These are phyloP conservation scores for Heptranchias perlo DNA, from an alignment of 2,113 vertebrate species.

Conservation along the genomic window DNA sequence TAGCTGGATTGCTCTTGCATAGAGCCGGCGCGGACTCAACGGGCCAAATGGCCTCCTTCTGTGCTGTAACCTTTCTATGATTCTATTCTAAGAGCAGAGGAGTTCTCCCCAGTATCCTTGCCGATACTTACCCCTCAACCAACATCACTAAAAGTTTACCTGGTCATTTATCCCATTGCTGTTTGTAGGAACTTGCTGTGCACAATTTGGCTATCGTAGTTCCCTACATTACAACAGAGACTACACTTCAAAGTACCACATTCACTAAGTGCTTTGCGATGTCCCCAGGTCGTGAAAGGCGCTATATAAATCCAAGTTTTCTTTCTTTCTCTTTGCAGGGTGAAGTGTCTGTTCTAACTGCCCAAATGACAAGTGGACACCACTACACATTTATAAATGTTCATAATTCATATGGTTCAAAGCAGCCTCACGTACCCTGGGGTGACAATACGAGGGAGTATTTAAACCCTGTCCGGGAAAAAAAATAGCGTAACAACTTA, in stretches of 20 bases:
- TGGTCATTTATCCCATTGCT: not conserved
- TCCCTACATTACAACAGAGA: not conserved
- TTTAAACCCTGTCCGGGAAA: no score
- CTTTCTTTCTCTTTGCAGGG: not conserved
- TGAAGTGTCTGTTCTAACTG: not conserved
- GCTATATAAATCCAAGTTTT: not conserved
- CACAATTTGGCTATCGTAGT: not conserved
- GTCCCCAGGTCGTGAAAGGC: not conserved
- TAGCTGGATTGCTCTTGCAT: no score
- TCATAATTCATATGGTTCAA: not conserved
- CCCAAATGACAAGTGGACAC: not conserved
- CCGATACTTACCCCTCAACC: not conserved
- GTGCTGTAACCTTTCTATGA: no score
- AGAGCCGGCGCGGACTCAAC: no score
- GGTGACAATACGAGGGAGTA: not conserved
- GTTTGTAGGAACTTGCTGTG: not conserved
- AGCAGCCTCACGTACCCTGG: not conserved
- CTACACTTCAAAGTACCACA: not conserved
- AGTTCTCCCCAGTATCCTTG: not conserved
- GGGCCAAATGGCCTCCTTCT: no score
- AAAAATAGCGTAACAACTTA: no score
- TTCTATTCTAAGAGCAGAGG: no score
- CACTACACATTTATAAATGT: not conserved
- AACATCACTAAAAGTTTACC: not conserved
- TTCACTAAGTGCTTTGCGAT: not conserved